Evolutionary conservation across 2,113 vertebrate genomes (phyloP).

Genomic region (Progne subis): DNA sequence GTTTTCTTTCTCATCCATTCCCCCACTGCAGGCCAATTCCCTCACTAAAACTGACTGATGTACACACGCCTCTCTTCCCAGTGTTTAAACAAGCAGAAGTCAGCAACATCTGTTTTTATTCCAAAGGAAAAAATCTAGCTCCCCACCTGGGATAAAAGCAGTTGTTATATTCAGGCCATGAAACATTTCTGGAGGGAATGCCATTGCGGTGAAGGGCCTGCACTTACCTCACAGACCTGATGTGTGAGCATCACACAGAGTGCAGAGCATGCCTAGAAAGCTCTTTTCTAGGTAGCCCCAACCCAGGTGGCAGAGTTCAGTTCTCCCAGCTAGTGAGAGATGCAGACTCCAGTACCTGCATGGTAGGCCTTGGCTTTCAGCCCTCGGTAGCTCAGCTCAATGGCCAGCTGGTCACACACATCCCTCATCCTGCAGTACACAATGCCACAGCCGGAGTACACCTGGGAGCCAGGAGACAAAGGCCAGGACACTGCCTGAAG

Average conservation of each 20-base stretch:
- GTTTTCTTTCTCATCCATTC: neutral
- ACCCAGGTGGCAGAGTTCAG: neutral
- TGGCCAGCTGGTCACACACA: conserved; percentile 88
- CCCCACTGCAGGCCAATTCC: neutral
- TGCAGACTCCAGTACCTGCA: conserved; percentile 80
- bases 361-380: conserved; percentile 91
- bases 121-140: neutral
- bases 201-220: neutral
- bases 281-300: neutral
- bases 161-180: neutral
- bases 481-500: neutral
- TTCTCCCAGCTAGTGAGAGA: neutral
- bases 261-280: neutral
- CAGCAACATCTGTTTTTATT: neutral
- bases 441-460: conserved; percentile 87
- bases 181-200: neutral
- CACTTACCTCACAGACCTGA: neutral
- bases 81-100: neutral
- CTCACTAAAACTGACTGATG: neutral
- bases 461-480: conserved; percentile 34
- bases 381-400: conserved; percentile 86
- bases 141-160: neutral
- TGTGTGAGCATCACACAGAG: neutral
- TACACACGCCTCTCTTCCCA: neutral
- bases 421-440: conserved; percentile 96